Conservation (phyloP, 2,797 vertebrate species). For the Sebastes diaconus region DNA sequence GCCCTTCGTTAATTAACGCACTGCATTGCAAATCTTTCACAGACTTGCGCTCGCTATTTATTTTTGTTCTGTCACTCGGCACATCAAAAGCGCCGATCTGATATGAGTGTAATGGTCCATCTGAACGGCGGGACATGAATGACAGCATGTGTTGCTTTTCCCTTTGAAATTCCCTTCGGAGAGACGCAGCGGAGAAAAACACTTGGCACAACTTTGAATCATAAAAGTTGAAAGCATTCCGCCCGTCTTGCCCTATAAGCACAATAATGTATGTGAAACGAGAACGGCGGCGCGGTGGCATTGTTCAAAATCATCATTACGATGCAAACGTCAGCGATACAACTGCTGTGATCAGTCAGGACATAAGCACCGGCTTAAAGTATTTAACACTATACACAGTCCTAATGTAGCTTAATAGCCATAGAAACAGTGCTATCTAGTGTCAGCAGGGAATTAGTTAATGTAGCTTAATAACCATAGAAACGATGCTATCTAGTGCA, state of each 20-base stretch:
- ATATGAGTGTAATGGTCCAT: constrained; percentile 70
- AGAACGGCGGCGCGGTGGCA: constrained; percentile 45
- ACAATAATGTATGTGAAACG: constrained; percentile 61
- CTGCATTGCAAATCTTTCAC: constrained; percentile 69
- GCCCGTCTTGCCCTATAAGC: constrained; percentile 60
- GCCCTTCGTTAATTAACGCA: constrained; percentile 78
- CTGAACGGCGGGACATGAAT: constrained; percentile 68
- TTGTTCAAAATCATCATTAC: constrained; percentile 63
- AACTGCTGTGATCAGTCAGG: constrained; percentile 11
- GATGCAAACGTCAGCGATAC: constrained; percentile 17
- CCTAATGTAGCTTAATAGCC: not conserved
- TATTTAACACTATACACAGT: not conserved
- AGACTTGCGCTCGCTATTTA: constrained; percentile 72
- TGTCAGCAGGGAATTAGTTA: not conserved
- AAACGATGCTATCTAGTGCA: not conserved
- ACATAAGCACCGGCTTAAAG: not conserved
- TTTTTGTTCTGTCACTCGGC: constrained; percentile 65
- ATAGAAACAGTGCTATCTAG: not conserved
- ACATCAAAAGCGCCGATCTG: constrained; percentile 71
- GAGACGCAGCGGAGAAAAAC: constrained; percentile 49
- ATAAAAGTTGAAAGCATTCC: constrained; percentile 82
- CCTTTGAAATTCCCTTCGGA: constrained; percentile 67
- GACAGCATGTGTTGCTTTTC: constrained; percentile 71
- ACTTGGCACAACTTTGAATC: constrained; percentile 71
- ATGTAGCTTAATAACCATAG: not conserved